Evolutionary conservation across 2,797 vertebrate genomes (phyloP).

Genomic region (Sphaeramia orbicularis): DNA sequence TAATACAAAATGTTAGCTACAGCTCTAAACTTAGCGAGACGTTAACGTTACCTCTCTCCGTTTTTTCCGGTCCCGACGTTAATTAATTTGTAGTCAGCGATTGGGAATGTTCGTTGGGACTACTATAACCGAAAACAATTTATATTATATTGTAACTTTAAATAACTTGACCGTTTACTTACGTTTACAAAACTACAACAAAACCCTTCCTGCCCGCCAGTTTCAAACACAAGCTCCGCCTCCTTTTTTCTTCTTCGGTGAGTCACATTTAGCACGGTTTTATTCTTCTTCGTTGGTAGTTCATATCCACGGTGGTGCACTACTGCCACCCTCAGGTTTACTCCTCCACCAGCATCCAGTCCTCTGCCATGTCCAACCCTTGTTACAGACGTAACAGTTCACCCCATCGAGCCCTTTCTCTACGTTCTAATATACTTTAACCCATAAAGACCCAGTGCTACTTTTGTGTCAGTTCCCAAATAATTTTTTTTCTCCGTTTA

Average conservation of each 20-base stretch:
- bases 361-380: too few relatives aligned
- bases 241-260: conserved; percentile 9
- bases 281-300: conserved; percentile 40
- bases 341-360: too few relatives aligned
- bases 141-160: background rate
- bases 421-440: too few relatives aligned
- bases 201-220: conserved; percentile 74
- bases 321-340: background rate
- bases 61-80: conserved; percentile 13
- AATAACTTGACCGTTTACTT: too few relatives aligned
- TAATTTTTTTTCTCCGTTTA: too few relatives aligned
- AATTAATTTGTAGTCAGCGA: conserved; percentile 14
- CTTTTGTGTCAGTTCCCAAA: too few relatives aligned
- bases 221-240: conserved; percentile 82
- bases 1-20: conserved; percentile 4
- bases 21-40: conserved; percentile 13
- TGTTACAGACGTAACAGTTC: too few relatives aligned
- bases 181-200: background rate
- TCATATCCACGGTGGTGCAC: background rate
- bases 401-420: too few relatives aligned
- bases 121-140: too few relatives aligned
- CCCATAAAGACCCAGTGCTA: too few relatives aligned
- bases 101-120: rapidly evolving
- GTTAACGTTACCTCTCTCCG: conserved; percentile 39
- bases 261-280: background rate